Evolutionary conservation across 2,797 vertebrate genomes (phyloP).

Genomic region (Ispidina picta): DNA sequence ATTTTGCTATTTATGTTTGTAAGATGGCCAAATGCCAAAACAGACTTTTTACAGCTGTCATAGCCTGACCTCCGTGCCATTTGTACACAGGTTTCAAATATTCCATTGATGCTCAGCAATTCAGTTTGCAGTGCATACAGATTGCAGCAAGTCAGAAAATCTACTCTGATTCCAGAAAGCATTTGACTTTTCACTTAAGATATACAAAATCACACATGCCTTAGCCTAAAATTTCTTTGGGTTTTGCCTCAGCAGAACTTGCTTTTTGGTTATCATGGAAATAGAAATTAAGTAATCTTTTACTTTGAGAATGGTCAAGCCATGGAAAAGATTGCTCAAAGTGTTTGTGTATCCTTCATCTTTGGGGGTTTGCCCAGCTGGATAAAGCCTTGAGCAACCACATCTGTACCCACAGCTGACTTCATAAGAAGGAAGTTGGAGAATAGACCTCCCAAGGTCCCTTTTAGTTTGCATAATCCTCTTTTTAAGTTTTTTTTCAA

Average conservation of each 20-base stretch:
- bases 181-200: background rate
- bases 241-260: background rate
- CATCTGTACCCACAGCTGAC: background rate
- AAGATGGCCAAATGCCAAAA: background rate
- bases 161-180: background rate
- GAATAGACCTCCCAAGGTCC: background rate
- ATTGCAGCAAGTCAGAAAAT: background rate
- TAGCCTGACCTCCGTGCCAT: background rate
- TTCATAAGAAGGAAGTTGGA: background rate
- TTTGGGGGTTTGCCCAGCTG: background rate
- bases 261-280: background rate
- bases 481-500: background rate
- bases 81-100: background rate
- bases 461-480: background rate
- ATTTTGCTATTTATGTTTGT: background rate
- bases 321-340: background rate
- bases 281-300: background rate
- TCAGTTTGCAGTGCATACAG: background rate
- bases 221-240: background rate
- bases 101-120: background rate
- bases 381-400: background rate
- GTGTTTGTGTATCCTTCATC: background rate
- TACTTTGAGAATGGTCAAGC: background rate
- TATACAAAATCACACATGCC: background rate
- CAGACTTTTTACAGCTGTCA: background rate